These are phyloP conservation scores for Phania funesta DNA, from an alignment of 2,888 invertebrate genomes.

Conservation along the genomic window DNA sequence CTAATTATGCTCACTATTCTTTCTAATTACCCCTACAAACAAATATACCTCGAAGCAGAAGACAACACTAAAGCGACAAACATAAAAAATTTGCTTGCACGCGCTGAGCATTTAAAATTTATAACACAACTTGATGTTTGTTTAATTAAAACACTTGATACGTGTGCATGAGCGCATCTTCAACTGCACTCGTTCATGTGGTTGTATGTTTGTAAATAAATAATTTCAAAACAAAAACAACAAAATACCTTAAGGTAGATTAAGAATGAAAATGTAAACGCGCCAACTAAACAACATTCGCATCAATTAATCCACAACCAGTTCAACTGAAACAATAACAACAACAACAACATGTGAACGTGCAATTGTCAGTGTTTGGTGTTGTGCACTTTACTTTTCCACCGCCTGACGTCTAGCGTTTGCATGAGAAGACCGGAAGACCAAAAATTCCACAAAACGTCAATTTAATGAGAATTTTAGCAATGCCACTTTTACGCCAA, in stretches of 20 bases:
- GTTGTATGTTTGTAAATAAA: slow-evolving; percentile 6
- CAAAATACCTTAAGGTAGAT: slow-evolving; percentile 36
- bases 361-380: slow-evolving; percentile 3
- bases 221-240: slow-evolving; percentile 43
- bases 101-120: slow-evolving; percentile 36
- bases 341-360: slow-evolving; percentile 34
- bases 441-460: slow-evolving; percentile 70
- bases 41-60: background rate
- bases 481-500: slow-evolving; percentile 65
- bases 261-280: slow-evolving; percentile 25
- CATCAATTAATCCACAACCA: slow-evolving; percentile 64
- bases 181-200: background rate
- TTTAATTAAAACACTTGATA: slow-evolving; percentile 16
- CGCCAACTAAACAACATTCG: slow-evolving; percentile 17
- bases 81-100: slow-evolving; percentile 32
- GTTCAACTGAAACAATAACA: slow-evolving; percentile 35
- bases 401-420: slow-evolving; percentile 25
- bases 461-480: slow-evolving; percentile 70
- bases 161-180: background rate
- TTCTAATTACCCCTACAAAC: background rate
- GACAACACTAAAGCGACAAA: background rate
- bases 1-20: no score
- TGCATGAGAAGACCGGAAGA: slow-evolving; percentile 67
- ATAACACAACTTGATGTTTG: slow-evolving; percentile 38
- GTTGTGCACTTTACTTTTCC: background rate